Conservation (phyloP, 1,140 invertebrate genomes). For the Platorchestia sp. region DNA sequence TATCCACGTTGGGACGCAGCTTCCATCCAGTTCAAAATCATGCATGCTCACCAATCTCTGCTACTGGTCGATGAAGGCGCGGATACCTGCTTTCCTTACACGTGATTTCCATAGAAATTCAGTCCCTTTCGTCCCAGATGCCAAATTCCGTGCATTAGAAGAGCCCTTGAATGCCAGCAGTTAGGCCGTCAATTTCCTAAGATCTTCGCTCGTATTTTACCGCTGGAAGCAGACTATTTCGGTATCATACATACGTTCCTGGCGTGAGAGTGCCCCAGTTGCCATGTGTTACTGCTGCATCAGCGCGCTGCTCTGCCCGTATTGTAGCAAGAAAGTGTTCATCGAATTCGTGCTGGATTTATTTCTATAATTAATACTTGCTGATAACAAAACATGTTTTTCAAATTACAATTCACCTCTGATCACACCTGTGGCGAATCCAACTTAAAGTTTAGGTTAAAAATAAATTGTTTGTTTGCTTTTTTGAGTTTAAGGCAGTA, state of each 20-base stretch:
- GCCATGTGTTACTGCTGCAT: background rate
- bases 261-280: background rate
- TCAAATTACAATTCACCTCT: too few species aligned
- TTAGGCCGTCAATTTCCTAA: background rate
- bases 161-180: background rate
- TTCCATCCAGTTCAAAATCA: conserved; percentile 24
- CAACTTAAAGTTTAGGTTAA: too few species aligned
- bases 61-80: conserved; percentile 4
- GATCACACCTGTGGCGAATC: too few species aligned
- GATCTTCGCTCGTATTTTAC: background rate
- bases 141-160: background rate
- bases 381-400: too few species aligned
- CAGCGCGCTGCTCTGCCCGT: background rate
- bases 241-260: background rate
- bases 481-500: too few species aligned
- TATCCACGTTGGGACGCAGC: background rate
- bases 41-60: conserved; percentile 30
- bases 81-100: conserved; percentile 6
- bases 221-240: background rate
- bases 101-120: conserved; percentile 8
- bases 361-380: too few species aligned
- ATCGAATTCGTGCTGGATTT: too few species aligned
- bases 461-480: too few species aligned
- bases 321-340: background rate
- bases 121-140: conserved; percentile 5